These are phyloP conservation scores for Squalus acanthias DNA, from an alignment of 2,797 vertebrate genomes.

Conservation along the genomic window DNA sequence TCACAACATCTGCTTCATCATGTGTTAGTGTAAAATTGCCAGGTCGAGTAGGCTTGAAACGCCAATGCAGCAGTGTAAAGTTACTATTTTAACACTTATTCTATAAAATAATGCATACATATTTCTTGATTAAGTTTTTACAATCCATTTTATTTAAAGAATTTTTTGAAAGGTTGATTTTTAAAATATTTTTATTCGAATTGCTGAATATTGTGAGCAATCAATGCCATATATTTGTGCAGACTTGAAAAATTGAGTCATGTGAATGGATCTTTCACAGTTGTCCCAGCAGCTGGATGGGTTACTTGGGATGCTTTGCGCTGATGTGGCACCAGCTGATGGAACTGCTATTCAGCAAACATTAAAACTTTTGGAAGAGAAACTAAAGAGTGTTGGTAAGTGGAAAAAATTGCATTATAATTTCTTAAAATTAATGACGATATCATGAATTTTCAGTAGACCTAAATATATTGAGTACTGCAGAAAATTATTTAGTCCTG, in stretches of 20 bases:
- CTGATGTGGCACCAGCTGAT: constrained; percentile 89
- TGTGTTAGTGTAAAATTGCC: constrained; percentile 41
- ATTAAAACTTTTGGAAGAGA: constrained; percentile 94
- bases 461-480: constrained; percentile 40
- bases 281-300: constrained; percentile 94
- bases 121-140: constrained; percentile 39
- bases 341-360: constrained; percentile 94
- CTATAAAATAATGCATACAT: constrained; percentile 43
- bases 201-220: constrained; percentile 16
- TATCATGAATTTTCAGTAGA: constrained; percentile 42
- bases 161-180: constrained; percentile 42
- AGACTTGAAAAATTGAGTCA: constrained; percentile 1
- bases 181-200: not conserved
- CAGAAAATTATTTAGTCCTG: not conserved
- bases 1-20: not conserved
- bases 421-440: constrained; percentile 44
- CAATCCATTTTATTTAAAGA: not conserved
- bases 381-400: constrained; percentile 92
- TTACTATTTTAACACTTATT: constrained; percentile 42
- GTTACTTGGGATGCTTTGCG: constrained; percentile 94
- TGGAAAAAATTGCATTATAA: constrained; percentile 42
- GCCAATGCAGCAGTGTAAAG: constrained; percentile 40
- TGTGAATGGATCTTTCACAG: constrained; percentile 55
- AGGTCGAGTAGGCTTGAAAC: constrained; percentile 39
- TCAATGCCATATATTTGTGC: not conserved